phyloP scores from a whole-genome alignment of 2,888 invertebrate genomes.

The Sipha maydis region DNA sequence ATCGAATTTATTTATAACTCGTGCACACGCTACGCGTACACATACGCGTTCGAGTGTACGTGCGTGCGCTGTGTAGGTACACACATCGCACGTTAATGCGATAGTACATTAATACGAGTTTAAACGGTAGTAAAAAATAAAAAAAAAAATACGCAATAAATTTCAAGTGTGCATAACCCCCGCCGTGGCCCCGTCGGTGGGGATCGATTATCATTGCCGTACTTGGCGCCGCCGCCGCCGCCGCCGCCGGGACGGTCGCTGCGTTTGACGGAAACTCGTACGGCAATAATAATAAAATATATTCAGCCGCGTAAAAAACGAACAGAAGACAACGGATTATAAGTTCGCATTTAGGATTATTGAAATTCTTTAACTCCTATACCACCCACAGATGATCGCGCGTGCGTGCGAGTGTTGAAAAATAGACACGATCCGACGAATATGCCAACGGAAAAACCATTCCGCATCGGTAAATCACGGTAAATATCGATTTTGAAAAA shows the following conservation, averaged over 20 bases:
- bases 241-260: constrained; percentile 4
- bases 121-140: background rate
- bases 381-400: too few species aligned
- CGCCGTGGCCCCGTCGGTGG: background rate
- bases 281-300: background rate
- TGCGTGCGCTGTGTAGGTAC: background rate
- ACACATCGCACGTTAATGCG: background rate
- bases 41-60: background rate
- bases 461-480: too few species aligned
- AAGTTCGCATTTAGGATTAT: too few species aligned
- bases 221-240: constrained; percentile 37
- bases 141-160: constrained; percentile 18
- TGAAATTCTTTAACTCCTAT: too few species aligned
- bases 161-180: constrained; percentile 12
- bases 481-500: too few species aligned
- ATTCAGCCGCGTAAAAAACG: background rate
- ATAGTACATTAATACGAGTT: constrained; percentile 14
- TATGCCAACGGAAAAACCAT: too few species aligned
- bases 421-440: too few species aligned
- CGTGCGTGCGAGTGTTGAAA: too few species aligned
- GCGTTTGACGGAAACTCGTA: background rate
- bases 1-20: background rate
- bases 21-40: background rate
- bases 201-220: constrained; percentile 12
- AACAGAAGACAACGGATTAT: background rate